Conservation (phyloP, 2,113 vertebrate species). For the Thamnophis sirtalis region DNA sequence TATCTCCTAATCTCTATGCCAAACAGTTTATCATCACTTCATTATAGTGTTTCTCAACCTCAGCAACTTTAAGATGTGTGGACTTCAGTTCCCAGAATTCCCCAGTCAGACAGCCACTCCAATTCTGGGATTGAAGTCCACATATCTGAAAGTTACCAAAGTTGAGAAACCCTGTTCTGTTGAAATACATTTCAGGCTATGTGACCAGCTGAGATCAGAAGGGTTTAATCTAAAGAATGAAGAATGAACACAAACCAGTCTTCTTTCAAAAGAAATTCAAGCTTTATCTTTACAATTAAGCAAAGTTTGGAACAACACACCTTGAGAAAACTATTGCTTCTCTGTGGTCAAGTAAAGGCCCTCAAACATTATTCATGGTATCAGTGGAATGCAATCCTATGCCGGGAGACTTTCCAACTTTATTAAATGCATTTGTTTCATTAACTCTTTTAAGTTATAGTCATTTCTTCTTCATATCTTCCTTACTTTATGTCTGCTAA, state of each 20-base stretch:
- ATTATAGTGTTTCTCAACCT: too few relatives aligned
- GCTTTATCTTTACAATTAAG: background rate
- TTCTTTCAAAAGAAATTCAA: background rate
- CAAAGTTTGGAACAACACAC: background rate
- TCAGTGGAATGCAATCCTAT: background rate
- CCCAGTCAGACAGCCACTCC: too few relatives aligned
- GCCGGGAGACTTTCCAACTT: background rate
- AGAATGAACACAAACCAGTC: background rate
- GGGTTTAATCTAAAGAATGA: background rate
- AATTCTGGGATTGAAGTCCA: too few relatives aligned
- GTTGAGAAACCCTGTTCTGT: background rate
- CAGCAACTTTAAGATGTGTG: too few relatives aligned
- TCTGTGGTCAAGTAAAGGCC: background rate
- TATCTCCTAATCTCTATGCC: too few relatives aligned
- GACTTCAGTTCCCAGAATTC: too few relatives aligned
- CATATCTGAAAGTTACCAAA: too few relatives aligned
- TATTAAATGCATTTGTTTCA: background rate
- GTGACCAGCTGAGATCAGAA: background rate
- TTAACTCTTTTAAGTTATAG: background rate
- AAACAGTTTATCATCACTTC: too few relatives aligned
- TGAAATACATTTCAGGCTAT: background rate
- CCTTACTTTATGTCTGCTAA: background rate
- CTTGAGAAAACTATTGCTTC: background rate
- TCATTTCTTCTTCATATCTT: background rate
- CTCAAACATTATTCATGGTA: background rate